These are phyloP conservation scores for Melanchra persicariae DNA, from an alignment of 2,888 invertebrate species.

Conservation along the genomic window DNA sequence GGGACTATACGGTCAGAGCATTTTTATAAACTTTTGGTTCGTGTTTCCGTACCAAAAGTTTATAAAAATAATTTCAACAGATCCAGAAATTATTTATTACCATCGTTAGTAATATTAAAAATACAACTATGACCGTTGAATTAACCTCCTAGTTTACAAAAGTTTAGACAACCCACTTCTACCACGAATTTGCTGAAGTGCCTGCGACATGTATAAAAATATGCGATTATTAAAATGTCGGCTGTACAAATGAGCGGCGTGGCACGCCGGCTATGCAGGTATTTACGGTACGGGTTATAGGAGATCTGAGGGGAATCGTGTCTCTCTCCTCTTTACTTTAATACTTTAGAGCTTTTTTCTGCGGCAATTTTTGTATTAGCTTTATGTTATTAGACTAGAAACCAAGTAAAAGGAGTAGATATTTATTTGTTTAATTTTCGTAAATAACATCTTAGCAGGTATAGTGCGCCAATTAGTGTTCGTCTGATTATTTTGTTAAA, in stretches of 20 bases:
- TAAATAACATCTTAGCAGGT: no score
- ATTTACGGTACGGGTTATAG: conserved; percentile 85
- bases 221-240: conserved; percentile 89
- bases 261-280: conserved; percentile 81
- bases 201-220: conserved; percentile 80
- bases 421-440: no score
- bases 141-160: no score
- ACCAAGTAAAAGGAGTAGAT: no score
- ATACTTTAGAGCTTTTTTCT: conserved; percentile 57
- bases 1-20: no score
- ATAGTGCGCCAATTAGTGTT: no score
- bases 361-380: conserved; percentile 42
- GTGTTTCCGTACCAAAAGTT: no score
- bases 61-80: no score
- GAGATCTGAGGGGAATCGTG: conserved; percentile 67
- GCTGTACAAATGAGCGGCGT: conserved; percentile 85
- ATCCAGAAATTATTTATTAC: no score
- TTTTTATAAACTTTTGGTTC: no score
- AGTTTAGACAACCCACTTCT: background rate
- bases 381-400: conserved; percentile 2
- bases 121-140: background rate
- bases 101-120: background rate
- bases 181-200: conserved; percentile 19
- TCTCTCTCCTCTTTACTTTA: conserved; percentile 59
- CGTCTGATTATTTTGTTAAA: no score